phyloP scores from a whole-genome alignment of 2,888 invertebrate species.

The Hirtodrosophila trivittata region DNA sequence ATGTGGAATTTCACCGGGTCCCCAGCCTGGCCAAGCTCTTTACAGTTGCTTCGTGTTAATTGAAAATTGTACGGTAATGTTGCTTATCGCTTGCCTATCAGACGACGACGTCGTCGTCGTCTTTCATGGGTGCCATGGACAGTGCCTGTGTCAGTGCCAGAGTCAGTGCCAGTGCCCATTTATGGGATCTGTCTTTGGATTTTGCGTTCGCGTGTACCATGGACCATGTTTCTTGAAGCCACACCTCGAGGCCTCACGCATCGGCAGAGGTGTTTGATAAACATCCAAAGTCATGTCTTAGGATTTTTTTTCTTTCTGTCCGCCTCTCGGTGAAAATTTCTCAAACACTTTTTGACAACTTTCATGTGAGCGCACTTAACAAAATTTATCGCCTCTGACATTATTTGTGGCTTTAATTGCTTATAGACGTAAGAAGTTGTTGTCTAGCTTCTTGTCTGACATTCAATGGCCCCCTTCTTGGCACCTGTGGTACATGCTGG shows the following conservation, averaged over 20 bases:
- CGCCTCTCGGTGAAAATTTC: slow-evolving; percentile 66
- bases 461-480: slow-evolving; percentile 7
- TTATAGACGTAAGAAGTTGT: slow-evolving; percentile 55
- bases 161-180: slow-evolving; percentile 11
- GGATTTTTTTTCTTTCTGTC: slow-evolving; percentile 27
- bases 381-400: slow-evolving; percentile 76
- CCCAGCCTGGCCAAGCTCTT: slow-evolving; percentile 33
- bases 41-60: slow-evolving; percentile 82
- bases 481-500: slow-evolving; percentile 41
- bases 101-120: slow-evolving; percentile 44
- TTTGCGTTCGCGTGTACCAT: slow-evolving; percentile 51
- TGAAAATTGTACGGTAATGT: slow-evolving; percentile 83
- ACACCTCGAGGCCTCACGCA: slow-evolving; percentile 75
- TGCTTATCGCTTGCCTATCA: slow-evolving; percentile 78
- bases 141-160: slow-evolving; percentile 6
- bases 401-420: slow-evolving; percentile 79
- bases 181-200: slow-evolving; percentile 27
- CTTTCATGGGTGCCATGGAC: slow-evolving; percentile 34
- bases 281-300: slow-evolving; percentile 59
- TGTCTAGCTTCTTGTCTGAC: slow-evolving; percentile 63
- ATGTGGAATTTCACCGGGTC: slow-evolving; percentile 38
- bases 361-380: slow-evolving; percentile 80
- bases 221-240: slow-evolving; percentile 51
- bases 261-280: slow-evolving; percentile 68
- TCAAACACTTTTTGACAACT: slow-evolving; percentile 80